A percentile compares a stretch with the other conserved stretches of the same genome.
Evolutionary conservation across 2,797 vertebrate species (phyloP).

Genomic region (Gorsachius magnificus): DNA sequence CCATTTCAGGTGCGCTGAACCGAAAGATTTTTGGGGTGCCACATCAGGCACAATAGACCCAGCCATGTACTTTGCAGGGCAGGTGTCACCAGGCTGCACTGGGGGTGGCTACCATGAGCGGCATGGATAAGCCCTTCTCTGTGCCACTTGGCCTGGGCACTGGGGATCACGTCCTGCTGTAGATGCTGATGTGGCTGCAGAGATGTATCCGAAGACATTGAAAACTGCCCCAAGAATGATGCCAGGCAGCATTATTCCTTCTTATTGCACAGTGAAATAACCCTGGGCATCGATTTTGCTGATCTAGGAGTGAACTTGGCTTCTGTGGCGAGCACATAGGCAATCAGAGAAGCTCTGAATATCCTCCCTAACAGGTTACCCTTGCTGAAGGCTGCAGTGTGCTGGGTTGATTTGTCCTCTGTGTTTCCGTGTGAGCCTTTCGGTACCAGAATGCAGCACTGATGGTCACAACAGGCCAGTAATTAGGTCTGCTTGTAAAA

Average conservation of each 20-base stretch:
- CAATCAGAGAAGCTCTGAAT: background rate
- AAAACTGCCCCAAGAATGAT: background rate
- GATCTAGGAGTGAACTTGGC: background rate
- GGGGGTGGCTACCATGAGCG: background rate
- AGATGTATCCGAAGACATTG: background rate
- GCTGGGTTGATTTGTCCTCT: background rate
- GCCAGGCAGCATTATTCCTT: background rate
- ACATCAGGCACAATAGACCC: background rate
- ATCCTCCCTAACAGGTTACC: background rate
- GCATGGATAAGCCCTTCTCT: background rate
- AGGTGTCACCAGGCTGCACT: background rate
- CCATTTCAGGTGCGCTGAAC: background rate
- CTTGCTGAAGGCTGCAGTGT: background rate
- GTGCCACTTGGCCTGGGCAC: background rate
- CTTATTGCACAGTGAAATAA: background rate
- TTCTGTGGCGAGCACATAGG: background rate
- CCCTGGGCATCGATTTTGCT: background rate
- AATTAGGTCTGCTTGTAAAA: background rate
- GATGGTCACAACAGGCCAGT: background rate
- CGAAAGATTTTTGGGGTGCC: background rate
- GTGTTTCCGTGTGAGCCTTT: background rate
- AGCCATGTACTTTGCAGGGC: accelerated
- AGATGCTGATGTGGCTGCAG: background rate
- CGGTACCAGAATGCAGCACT: background rate
- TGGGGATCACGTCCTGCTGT: background rate